These are phyloP conservation scores for Crossocerus cetratus DNA, from an alignment of 2,888 invertebrate species.

Conservation along the genomic window DNA sequence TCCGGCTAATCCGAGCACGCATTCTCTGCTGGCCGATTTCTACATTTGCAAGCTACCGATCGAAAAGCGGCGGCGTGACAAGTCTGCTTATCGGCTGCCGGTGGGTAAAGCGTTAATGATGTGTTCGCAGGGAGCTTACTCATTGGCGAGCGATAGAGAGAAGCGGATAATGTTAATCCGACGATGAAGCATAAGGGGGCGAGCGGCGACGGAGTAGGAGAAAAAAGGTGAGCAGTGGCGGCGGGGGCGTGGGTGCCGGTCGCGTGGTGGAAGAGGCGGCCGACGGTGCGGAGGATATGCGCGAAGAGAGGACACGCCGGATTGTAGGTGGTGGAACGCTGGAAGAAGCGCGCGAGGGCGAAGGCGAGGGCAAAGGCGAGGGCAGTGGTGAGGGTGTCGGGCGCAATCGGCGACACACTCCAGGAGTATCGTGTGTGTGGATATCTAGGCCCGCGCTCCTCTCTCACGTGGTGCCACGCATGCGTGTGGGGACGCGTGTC, in stretches of 20 bases:
- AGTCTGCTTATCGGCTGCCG: no score
- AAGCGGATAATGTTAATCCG: no score
- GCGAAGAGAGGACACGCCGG: constrained; percentile 1
- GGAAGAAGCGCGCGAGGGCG: neutral
- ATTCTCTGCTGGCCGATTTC: no score
- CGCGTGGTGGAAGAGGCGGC: constrained; percentile 8
- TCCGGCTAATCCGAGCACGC: no score
- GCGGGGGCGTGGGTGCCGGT: constrained; percentile 12
- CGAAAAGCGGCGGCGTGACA: neutral
- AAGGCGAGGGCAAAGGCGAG: neutral
- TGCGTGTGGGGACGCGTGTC: constrained; percentile 69
- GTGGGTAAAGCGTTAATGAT: neutral
- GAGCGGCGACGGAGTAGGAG: constrained; percentile 4
- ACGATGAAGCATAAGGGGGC: constrained; percentile 28
- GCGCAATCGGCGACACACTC: constrained; percentile 43
- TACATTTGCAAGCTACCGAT: no score
- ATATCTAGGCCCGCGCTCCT: constrained; percentile 41
- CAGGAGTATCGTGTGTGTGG: constrained; percentile 30
- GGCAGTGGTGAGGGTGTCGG: constrained; percentile 49
- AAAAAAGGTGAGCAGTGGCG: constrained; percentile 5
- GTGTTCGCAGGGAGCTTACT: neutral
- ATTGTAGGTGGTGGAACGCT: constrained; percentile 17
- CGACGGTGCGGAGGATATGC: constrained; percentile 17
- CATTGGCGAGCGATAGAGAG: no score
- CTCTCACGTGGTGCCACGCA: constrained; percentile 51